Evolutionary conservation across 1,140 invertebrate species (phyloP), one percentile per base, ranked within the genome.

Genomic region (Pogonognathellus flavescens): DNA sequence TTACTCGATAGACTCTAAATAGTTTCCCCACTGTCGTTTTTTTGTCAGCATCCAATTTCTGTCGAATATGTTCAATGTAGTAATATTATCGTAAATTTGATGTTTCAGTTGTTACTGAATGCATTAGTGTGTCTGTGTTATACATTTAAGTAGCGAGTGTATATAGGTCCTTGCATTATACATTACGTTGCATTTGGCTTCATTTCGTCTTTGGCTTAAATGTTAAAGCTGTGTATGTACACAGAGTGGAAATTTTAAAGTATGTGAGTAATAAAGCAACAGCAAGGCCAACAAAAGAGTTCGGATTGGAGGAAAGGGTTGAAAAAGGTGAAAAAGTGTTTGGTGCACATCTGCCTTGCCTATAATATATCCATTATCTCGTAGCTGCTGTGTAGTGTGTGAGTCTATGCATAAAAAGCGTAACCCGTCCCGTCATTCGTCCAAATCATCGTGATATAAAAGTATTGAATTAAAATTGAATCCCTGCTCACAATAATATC

Each of bases 261-360:
- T 31, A 41, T 49, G 41, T 49, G 70, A 31, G 18, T 20, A 41
- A 41, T 41, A 41, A 41, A 41, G 31, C 31, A 41, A 76, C 7
- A 80, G 76, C 22, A 41, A 53, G 50, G 50, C 55, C 18, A 59
- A 81, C 80, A 81, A 81, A 81, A 81, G 80, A 53, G 53, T 25
- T 55, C 50, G 80, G 80, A 55, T 81, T 81, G 80, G 52, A 81
- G 80, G 80, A 81, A 81, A 81, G 80, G 80, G 80, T 81, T 81
- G 80, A 81, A 81, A 80, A 81, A 81, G 80, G 80, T 81, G 80
- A 81, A 81, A 81, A 81, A 81, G 80, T 81, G 80, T 57, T 57
- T 81, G 70, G 80, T 55, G 80, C 80, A 81, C 80, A 81, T 81
- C 80, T 81, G 80, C 55, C 50, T 81, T 76, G 70, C 80, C 80